Evolutionary conservation across 2,113 vertebrate genomes (phyloP), one percentile per base, ranked within the genome.

Genomic region (Hemichromis elongatus): DNA sequence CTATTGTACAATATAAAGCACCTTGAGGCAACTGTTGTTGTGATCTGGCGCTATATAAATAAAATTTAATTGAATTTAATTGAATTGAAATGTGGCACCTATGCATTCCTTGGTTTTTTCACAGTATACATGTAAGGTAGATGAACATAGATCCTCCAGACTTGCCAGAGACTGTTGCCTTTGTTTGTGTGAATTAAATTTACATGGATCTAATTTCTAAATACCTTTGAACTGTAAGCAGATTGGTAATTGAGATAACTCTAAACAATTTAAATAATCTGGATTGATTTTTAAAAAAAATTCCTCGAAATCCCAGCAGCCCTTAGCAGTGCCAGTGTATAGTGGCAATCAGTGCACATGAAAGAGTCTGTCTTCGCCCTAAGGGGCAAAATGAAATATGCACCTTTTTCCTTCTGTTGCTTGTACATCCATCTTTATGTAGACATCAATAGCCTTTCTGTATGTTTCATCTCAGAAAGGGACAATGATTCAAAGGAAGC

Each of bases 301-400:
- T n/a, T 45, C 19, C 28, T 77, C 21, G 14, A 55, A 56, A 45
- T 18, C 50, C 45, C 28, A n/a, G 40, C 26, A 70, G 37, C 37
- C 5, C 8, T 70, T 6, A 4, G 66, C 19, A 16, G 13, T 47
- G 28, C 52, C 9, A 78, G 24, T 7, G 28, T 50, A 45, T n/a
- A 5, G n/a, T 18, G 47, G 59, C 57, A 81, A 59, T 50, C 19
- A 40, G 12, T 63, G 59, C 11, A 53, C 26, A 79, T 75, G 37
- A 80, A 85, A 83, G 73, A 79, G 54, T 33, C 45, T 47, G 16
- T 61, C 59, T 26, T 33, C 35, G 61, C 78, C 70, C 84, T 50
- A 7, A 18, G 52, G 81, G 42, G 66, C 79, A 86, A 52, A 84
- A 88, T 88, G 75, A 90, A 53, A 81, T 73, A 75, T 86, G 24